Conservation (phyloP, 2,888 invertebrate species). For the Glaucopsyche alexis region DNA sequence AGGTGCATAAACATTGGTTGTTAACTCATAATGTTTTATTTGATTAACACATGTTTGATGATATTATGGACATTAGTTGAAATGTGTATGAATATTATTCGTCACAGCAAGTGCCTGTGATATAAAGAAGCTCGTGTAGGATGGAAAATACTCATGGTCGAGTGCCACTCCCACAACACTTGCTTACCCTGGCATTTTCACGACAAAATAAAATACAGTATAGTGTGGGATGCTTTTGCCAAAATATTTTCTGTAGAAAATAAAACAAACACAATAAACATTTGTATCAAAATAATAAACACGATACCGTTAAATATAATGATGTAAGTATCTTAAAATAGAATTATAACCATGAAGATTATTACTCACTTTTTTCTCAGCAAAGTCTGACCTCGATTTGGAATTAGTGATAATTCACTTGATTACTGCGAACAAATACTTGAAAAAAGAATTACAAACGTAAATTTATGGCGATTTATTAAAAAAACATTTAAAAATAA, state of each 20-base stretch:
- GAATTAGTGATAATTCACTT: background rate
- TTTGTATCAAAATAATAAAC: background rate
- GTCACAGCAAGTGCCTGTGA: conserved; percentile 31
- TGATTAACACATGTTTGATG: background rate
- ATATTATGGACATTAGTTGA: background rate
- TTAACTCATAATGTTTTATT: background rate
- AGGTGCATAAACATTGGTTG: background rate
- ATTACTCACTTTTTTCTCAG: conserved; percentile 30
- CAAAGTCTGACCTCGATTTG: conserved; percentile 1
- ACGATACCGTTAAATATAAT: conserved; percentile 12
- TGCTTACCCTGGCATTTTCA: conserved; percentile 77
- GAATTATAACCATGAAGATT: conserved; percentile 27
- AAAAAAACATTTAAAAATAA: background rate
- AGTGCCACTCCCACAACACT: conserved; percentile 68
- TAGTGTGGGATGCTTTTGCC: conserved; percentile 27
- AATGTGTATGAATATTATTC: conserved; percentile 29
- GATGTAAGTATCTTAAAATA: conserved; percentile 37
- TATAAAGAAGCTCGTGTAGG: conserved; percentile 45
- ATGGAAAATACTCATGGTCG: conserved; percentile 49
- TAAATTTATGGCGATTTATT: background rate
- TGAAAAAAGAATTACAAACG: background rate
- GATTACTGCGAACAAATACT: background rate
- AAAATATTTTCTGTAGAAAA: conserved; percentile 27
- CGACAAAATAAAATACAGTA: conserved; percentile 32
- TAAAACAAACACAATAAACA: conserved; percentile 28